These are phyloP conservation scores for Agonopterix heracliana DNA, from an alignment of 2,888 invertebrate genomes.

Conservation along the genomic window DNA sequence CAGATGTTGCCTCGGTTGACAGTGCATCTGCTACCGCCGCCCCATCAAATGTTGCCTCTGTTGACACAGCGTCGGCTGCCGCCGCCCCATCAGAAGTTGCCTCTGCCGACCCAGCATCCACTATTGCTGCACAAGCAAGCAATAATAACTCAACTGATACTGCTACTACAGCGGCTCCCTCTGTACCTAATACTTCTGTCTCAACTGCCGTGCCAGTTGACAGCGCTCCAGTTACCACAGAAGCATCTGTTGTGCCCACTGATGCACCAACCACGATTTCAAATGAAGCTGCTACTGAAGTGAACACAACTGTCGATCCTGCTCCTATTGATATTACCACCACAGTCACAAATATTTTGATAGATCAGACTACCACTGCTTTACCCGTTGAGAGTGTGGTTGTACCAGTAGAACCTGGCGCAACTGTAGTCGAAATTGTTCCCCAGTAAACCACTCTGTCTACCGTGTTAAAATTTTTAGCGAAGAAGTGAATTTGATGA, in stretches of 20 bases:
- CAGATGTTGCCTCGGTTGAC: background rate
- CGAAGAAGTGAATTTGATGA: no score
- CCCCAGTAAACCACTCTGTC: constrained; percentile 28
- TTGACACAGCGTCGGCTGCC: background rate
- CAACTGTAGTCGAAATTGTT: constrained; percentile 48
- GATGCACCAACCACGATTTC: constrained; percentile 5
- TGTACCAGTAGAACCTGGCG: constrained; percentile 42
- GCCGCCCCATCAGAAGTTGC: background rate
- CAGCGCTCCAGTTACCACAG: background rate
- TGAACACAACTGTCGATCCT: background rate
- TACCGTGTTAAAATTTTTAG: no score
- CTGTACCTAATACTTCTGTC: background rate
- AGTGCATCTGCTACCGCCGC: background rate
- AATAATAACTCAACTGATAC: background rate
- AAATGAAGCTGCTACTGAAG: background rate
- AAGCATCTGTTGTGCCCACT: background rate
- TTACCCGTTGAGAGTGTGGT: constrained; percentile 16
- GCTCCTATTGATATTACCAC: constrained; percentile 9
- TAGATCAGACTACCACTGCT: background rate
- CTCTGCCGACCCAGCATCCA: background rate
- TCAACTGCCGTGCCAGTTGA: background rate
- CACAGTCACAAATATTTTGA: constrained; percentile 12
- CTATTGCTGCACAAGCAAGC: background rate
- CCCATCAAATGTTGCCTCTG: background rate
- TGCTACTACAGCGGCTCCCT: background rate